A percentile compares a stretch with the other conserved stretches of the same genome.
Evolutionary conservation across 2,113 vertebrate species (phyloP).

Genomic region (Sitta europaea): DNA sequence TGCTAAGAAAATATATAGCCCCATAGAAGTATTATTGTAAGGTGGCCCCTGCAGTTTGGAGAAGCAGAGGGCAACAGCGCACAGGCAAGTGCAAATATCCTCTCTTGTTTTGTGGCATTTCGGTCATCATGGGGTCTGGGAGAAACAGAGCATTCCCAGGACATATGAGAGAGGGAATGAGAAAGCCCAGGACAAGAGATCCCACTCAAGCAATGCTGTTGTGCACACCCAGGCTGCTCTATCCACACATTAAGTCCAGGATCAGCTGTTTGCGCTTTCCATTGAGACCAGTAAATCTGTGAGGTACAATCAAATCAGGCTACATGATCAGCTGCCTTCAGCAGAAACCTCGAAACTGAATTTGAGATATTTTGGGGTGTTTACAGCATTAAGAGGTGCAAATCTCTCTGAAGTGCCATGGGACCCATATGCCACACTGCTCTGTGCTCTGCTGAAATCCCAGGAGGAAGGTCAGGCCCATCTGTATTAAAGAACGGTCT

Average conservation of each 20-base stretch:
- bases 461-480: neutral
- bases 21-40: constrained; percentile 61
- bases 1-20: constrained; percentile 62
- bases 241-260: accelerated
- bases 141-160: constrained; percentile 29
- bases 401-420: neutral
- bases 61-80: constrained; percentile 66
- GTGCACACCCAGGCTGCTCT: neutral
- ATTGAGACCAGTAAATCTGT: neutral
- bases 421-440: neutral
- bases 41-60: constrained; percentile 54
- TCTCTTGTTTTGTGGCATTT: constrained; percentile 27
- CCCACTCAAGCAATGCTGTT: neutral
- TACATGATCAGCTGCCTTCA: neutral
- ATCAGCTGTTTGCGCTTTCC: neutral
- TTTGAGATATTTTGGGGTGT: neutral
- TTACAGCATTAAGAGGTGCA: neutral
- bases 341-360: neutral
- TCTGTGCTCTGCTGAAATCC: neutral
- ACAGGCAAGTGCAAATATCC: constrained; percentile 27
- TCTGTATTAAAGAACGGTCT: neutral
- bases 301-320: neutral
- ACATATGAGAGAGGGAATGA: neutral
- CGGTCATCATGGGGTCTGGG: neutral
- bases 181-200: neutral